Conservation (phyloP, 2,113 vertebrate genomes). For the Clarias gariepinus region DNA sequence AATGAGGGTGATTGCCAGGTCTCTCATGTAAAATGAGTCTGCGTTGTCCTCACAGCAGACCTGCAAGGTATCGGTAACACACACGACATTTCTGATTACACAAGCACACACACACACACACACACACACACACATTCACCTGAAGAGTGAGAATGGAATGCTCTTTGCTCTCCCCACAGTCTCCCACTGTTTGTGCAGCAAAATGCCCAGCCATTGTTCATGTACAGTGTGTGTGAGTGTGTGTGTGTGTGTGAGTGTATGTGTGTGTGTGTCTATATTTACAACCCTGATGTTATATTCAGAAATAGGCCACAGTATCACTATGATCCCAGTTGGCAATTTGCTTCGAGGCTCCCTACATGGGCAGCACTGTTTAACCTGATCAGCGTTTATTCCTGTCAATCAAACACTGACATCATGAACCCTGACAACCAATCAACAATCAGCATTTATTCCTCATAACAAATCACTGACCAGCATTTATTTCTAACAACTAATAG, state of each 20-base stretch:
- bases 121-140: conserved; percentile 19
- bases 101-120: background rate
- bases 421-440: background rate
- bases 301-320: background rate
- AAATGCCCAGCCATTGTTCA: background rate
- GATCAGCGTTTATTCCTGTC: background rate
- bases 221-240: background rate
- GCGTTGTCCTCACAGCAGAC: background rate
- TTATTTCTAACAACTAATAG: background rate
- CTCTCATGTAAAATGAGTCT: conserved; percentile 10
- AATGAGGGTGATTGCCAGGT: background rate
- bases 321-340: background rate
- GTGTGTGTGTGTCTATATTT: background rate
- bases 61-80: background rate
- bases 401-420: background rate
- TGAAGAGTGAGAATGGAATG: background rate
- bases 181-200: background rate
- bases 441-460: background rate
- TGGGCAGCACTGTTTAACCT: background rate
- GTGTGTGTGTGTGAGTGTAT: conserved; percentile 1
- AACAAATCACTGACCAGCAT: background rate
- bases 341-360: background rate
- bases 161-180: background rate
- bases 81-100: background rate
- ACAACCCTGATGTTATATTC: background rate